Conservation (phyloP, 2,113 vertebrate genomes). For the Jacana jacana region DNA sequence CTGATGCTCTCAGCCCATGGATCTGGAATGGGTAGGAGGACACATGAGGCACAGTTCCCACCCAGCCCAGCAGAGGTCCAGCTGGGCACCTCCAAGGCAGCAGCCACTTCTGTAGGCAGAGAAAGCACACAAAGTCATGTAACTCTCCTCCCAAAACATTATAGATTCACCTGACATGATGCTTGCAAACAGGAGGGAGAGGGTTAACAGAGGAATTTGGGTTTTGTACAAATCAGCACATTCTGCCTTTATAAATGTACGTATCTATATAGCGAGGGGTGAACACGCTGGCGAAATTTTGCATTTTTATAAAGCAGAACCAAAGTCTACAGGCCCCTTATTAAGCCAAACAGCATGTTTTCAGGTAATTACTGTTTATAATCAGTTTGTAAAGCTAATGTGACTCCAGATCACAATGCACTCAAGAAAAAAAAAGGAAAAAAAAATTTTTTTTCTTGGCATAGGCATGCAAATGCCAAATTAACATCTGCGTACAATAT, state of each 20-base stretch:
- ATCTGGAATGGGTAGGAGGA: neutral
- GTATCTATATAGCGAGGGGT: neutral
- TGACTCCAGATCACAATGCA: neutral
- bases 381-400: slow-evolving; percentile 52
- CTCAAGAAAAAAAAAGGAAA: slow-evolving; percentile 14
- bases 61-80: neutral
- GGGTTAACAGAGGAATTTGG: neutral
- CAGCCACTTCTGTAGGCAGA: too few species aligned
- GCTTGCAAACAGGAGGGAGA: neutral
- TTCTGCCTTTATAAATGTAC: neutral
- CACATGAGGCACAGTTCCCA: too few species aligned
- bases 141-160: neutral
- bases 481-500: slow-evolving; percentile 80
- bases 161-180: neutral
- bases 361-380: slow-evolving; percentile 50
- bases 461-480: slow-evolving; percentile 71
- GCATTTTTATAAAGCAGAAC: neutral
- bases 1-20: neutral
- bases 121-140: neutral
- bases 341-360: slow-evolving; percentile 39
- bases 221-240: neutral
- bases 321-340: neutral
- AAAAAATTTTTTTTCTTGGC: neutral
- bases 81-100: neutral
- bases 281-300: neutral